These are phyloP conservation scores for Sinelater perroti DNA, from an alignment of 2,888 invertebrate species.

Conservation along the genomic window DNA sequence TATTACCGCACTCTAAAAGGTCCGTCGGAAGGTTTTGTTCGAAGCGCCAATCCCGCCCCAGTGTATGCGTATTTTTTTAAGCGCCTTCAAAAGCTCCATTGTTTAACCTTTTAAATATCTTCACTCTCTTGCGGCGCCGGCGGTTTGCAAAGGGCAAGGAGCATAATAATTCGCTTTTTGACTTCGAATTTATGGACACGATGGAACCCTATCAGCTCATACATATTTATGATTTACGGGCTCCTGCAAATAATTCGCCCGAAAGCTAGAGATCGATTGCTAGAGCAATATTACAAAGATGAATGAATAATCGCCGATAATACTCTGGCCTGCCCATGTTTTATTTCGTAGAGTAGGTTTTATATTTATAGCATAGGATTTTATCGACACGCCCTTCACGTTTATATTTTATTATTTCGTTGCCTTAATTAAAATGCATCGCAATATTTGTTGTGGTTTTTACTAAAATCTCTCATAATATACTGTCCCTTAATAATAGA, in stretches of 20 bases:
- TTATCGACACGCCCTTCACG: no score
- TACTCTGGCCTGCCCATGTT: no score
- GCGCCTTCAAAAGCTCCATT: conserved; percentile 20
- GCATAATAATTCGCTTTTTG: conserved; percentile 22
- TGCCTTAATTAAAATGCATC: no score
- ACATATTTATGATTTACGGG: conserved; percentile 31
- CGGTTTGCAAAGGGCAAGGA: background rate
- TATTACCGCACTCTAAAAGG: conserved; percentile 32
- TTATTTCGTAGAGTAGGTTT: no score
- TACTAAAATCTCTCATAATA: no score
- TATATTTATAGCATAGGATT: no score
- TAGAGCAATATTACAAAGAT: no score
- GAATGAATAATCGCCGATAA: no score
- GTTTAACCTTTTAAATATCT: conserved; percentile 22
- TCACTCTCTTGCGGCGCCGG: conserved; percentile 9
- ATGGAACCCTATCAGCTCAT: conserved; percentile 14
- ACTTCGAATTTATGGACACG: conserved; percentile 17
- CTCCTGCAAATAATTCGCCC: conserved; percentile 28
- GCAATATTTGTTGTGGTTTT: no score
- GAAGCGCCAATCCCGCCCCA: conserved; percentile 5
- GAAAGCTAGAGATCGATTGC: background rate
- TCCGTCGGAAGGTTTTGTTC: conserved; percentile 25
- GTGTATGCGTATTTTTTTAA: conserved; percentile 25
- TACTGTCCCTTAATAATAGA: no score
- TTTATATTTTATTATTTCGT: no score